Base-by-base conservation (phyloP, 2,888 invertebrate genomes). In the Chrysolina americana region DNA sequence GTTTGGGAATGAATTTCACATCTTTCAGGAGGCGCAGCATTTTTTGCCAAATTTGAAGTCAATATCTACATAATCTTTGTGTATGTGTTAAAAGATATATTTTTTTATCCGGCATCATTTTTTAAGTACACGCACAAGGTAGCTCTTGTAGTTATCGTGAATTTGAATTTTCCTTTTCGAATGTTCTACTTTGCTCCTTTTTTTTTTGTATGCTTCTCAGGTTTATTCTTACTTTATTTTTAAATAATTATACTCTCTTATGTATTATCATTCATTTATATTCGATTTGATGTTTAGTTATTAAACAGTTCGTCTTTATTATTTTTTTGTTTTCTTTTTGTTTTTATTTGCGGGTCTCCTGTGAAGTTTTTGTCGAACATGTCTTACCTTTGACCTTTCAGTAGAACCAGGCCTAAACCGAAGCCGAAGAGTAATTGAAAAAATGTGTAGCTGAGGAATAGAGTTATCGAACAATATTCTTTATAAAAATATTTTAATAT, bases 1-100 rank as follows among this genome's bases (percentile, higher is more conserved):
- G 23, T 65, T 71, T 63, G 11, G 41, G 47, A 41, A 23, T 41
- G 28, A 36, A 62, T 21, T 68, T 53, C 48, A 66, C 64, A 44
- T 23, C 36, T 17, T 69, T 56, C 65, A 75, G 72, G 68, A 74
- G 74, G 84, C 86, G 85, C 85, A 86, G 85, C 84, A 87, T 87
- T 86, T n/a, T 91, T 86, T 91, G 92, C 92, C 91, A 92, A 92
- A 92, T 91, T 87, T 89, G 90, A 91, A 91, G 92, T 92, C 91
- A 91, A 91, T 91, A 92, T 91, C 87, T 88, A 88, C 86, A 86
- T 81, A 83, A 81, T 80, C 80, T 81, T 82, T 85, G 84, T 87
- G 90, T 90, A 90, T 91, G 90, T 90, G 90, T 83, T 81, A 78
- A 90, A 90, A 90, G 87, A 85, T 86, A 84, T 86, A 86, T 86